Conservation (phyloP, 2,888 invertebrate genomes). For the Drosophila infuscata region DNA sequence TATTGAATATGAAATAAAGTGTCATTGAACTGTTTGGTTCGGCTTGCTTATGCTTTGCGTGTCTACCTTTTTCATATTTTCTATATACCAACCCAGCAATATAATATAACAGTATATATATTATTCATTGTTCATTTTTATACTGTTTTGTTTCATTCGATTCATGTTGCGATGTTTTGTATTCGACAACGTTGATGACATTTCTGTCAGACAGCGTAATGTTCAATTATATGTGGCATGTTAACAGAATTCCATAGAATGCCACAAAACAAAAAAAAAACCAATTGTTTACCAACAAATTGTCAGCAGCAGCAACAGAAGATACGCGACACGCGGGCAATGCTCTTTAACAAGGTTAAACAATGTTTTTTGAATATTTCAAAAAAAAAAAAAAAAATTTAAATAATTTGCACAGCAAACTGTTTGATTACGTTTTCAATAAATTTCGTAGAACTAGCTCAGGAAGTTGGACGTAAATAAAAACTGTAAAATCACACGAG, state of each 20-base stretch:
- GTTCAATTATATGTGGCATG: constrained; percentile 54
- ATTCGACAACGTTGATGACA: constrained; percentile 54
- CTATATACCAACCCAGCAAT: constrained; percentile 22
- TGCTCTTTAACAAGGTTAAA: constrained; percentile 64
- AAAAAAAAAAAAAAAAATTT: background rate
- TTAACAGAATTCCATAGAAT: constrained; percentile 63
- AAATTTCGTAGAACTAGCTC: constrained; percentile 19
- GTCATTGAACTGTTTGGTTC: constrained; percentile 69
- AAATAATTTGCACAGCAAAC: constrained; percentile 4
- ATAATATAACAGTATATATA: constrained; percentile 1
- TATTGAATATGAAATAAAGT: constrained; percentile 69
- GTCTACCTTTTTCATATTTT: constrained; percentile 54
- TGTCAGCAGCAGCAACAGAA: constrained; percentile 50
- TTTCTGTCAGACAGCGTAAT: constrained; percentile 39
- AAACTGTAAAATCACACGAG: constrained; percentile 27
- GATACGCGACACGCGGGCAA: constrained; percentile 52
- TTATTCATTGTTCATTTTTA: background rate
- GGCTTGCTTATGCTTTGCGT: constrained; percentile 64
- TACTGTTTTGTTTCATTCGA: constrained; percentile 39
- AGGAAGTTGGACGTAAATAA: constrained; percentile 30
- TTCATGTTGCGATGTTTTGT: constrained; percentile 54
- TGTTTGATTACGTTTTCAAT: constrained; percentile 14
- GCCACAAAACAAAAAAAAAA: constrained; percentile 11
- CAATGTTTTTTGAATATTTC: constrained; percentile 22
- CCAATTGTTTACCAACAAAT: constrained; percentile 65